phyloP scores from a whole-genome alignment of 1,140 invertebrate genomes.

The Macrobrachium nipponense region DNA sequence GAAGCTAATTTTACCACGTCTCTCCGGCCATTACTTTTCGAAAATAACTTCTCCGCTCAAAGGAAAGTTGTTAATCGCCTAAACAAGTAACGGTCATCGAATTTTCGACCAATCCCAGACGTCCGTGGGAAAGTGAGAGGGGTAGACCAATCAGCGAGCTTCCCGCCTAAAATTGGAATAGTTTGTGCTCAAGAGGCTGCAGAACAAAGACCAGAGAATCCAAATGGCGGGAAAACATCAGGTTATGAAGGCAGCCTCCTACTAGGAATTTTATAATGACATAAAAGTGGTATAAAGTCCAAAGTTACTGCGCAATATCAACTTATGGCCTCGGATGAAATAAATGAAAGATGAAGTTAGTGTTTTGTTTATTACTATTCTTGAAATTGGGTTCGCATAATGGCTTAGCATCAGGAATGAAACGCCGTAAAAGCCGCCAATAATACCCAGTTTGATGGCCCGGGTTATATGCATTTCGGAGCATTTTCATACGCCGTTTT shows the following conservation, averaged over 20 bases:
- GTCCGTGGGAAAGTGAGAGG: neutral
- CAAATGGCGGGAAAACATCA: slow-evolving; percentile 55
- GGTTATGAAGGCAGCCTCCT: slow-evolving; percentile 42
- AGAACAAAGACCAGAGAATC: slow-evolving; percentile 51
- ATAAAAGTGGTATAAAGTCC: slow-evolving; percentile 54
- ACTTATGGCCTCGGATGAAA: slow-evolving; percentile 43
- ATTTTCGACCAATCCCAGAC: slow-evolving; percentile 38
- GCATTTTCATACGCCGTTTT: slow-evolving; percentile 46
- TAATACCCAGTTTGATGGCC: slow-evolving; percentile 42
- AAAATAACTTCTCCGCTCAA: slow-evolving; percentile 40
- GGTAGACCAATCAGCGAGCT: slow-evolving; percentile 31
- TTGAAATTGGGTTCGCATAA: slow-evolving; percentile 41
- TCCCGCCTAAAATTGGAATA: slow-evolving; percentile 52
- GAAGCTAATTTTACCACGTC: slow-evolving; percentile 53
- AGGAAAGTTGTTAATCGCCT: slow-evolving; percentile 47
- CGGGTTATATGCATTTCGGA: slow-evolving; percentile 44
- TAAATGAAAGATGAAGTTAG: slow-evolving; percentile 48
- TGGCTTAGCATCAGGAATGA: slow-evolving; percentile 45
- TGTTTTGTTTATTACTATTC: slow-evolving; percentile 37
- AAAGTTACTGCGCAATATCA: slow-evolving; percentile 52
- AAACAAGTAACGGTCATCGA: slow-evolving; percentile 50
- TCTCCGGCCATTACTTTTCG: slow-evolving; percentile 30
- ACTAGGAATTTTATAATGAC: slow-evolving; percentile 58
- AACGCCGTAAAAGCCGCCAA: slow-evolving; percentile 45
- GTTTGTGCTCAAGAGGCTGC: slow-evolving; percentile 37